Conservation (phyloP, 2,113 vertebrate species). For the Burhinus oedicnemus region DNA sequence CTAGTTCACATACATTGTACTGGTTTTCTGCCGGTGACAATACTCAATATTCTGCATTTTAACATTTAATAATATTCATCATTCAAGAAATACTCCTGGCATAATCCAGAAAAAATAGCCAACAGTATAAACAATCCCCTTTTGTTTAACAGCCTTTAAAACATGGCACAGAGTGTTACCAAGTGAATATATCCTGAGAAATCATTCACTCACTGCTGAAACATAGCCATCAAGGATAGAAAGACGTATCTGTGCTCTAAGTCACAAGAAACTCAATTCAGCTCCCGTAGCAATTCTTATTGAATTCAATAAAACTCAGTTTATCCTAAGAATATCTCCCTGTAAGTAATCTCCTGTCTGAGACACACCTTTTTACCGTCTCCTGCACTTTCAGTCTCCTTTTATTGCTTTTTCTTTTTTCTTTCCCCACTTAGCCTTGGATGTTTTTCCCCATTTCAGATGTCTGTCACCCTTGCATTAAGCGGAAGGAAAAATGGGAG, state of each 20-base stretch:
- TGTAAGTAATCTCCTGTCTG: background rate
- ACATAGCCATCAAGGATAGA: background rate
- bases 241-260: background rate
- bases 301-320: background rate
- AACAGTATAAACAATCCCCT: background rate
- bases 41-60: background rate
- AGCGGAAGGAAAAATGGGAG: background rate
- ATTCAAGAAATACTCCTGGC: background rate
- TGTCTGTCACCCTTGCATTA: background rate
- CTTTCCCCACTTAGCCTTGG: background rate
- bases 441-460: background rate
- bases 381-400: background rate
- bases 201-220: background rate
- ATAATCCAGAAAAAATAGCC: background rate
- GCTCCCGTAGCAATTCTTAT: background rate
- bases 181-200: background rate
- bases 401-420: background rate
- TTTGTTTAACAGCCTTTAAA: background rate
- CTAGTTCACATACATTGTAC: background rate
- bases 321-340: background rate
- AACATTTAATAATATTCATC: background rate
- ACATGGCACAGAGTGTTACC: background rate
- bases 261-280: conserved; percentile 9
- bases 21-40: background rate
- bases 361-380: background rate